Conservation (phyloP, 2,113 vertebrate species). For the Sceloporus tristichus region DNA sequence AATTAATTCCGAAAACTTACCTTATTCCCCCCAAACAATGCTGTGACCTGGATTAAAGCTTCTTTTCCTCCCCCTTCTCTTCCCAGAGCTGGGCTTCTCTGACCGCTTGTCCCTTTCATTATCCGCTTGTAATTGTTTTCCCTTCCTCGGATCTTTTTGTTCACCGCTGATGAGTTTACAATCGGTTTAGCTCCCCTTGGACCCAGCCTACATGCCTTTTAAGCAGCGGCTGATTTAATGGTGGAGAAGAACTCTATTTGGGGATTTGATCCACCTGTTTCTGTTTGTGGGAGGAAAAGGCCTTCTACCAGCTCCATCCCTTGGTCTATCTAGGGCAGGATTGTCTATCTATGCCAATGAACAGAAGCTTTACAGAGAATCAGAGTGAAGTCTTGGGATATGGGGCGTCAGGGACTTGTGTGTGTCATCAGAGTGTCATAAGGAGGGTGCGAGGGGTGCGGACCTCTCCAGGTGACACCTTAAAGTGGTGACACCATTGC, state of each 20-base stretch:
- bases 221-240: background rate
- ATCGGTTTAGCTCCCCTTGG: constrained; percentile 13
- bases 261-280: background rate
- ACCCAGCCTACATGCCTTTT: background rate
- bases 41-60: background rate
- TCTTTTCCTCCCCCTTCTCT: background rate
- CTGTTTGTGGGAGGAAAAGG: no score
- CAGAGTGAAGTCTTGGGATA: no score
- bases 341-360: no score
- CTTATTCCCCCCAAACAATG: background rate
- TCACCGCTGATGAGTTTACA: constrained; percentile 4
- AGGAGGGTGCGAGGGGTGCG: no score
- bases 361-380: no score
- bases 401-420: no score
- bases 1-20: background rate
- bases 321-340: no score
- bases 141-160: constrained; percentile 9
- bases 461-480: no score
- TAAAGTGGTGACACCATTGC: no score
- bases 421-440: no score
- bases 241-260: background rate
- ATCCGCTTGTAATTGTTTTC: constrained; percentile 8
- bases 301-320: no score
- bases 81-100: background rate
- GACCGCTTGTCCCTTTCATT: background rate